Evolutionary conservation across 2,113 vertebrate species (phyloP).

Genomic region (Rhineura floridana): DNA sequence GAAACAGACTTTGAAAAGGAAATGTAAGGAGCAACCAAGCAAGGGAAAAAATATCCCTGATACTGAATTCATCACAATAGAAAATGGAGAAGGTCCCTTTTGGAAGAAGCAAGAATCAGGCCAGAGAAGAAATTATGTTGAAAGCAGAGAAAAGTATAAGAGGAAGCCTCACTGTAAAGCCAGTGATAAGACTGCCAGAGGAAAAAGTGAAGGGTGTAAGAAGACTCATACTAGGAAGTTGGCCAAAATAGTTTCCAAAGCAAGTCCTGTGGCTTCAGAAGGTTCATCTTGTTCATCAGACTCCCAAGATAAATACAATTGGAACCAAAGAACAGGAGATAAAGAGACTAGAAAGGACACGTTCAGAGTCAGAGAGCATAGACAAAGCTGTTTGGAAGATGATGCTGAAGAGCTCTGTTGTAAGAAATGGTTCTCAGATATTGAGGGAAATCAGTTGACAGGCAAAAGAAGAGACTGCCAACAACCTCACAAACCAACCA

Average conservation of each 20-base stretch:
- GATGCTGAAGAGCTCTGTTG: not conserved
- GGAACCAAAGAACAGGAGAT: not conserved
- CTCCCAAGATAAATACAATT: constrained; percentile 31
- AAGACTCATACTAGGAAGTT: constrained; percentile 1
- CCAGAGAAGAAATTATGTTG: not conserved
- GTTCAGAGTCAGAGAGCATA: constrained; percentile 2
- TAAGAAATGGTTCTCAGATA: not conserved
- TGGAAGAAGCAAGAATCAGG: not conserved
- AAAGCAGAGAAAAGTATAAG: not conserved
- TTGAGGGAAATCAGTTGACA: not conserved
- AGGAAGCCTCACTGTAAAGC: not conserved
- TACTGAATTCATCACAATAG: not conserved
- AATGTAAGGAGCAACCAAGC: not conserved
- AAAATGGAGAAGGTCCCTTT: not conserved
- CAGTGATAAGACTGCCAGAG: not conserved
- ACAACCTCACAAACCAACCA: constrained; percentile 1
- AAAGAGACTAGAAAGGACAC: not conserved
- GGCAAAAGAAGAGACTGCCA: not conserved
- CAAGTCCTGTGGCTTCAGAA: constrained; percentile 32
- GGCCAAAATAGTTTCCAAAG: constrained; percentile 8
- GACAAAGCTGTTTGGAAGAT: constrained; percentile 27
- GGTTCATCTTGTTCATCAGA: constrained; percentile 14
- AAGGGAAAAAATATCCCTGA: not conserved
- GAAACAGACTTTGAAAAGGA: not conserved
- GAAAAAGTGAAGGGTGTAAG: not conserved